These are phyloP conservation scores for Globodera ellingtonae DNA, from an alignment of 1,140 invertebrate genomes.

Conservation along the genomic window DNA sequence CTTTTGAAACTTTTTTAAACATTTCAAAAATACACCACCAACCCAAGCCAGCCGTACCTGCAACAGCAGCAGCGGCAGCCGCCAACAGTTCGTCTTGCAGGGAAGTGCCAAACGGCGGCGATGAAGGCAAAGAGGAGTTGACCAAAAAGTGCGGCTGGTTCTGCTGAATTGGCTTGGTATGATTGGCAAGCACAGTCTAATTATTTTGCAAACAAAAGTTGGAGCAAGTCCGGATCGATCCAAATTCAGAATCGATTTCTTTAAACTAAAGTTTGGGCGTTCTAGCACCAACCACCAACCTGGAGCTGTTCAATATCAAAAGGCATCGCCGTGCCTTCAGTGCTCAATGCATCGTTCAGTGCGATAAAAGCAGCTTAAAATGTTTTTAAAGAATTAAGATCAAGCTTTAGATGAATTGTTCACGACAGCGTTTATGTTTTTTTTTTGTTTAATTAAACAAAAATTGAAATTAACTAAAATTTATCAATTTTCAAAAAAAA, in stretches of 20 bases:
- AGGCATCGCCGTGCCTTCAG: not conserved
- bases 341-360: not conserved
- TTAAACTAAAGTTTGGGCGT: too few relatives aligned
- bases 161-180: not conserved
- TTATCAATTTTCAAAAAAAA: too few relatives aligned
- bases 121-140: not conserved
- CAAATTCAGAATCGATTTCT: too few relatives aligned
- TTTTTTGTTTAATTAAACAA: too few relatives aligned
- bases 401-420: not conserved
- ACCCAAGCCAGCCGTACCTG: not conserved
- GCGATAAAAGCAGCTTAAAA: not conserved
- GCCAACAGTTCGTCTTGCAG: constrained; percentile 38
- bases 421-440: too few relatives aligned
- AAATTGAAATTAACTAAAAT: too few relatives aligned
- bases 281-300: not conserved
- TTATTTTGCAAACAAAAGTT: too few relatives aligned
- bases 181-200: too few relatives aligned
- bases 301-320: not conserved
- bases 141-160: not conserved
- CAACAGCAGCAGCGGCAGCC: not conserved
- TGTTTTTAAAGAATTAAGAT: not conserved
- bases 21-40: not conserved
- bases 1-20: too few relatives aligned
- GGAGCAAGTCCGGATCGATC: too few relatives aligned
- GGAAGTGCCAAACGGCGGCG: constrained; percentile 27